phyloP scores from a whole-genome alignment of 2,888 invertebrate genomes.

The Rotaria socialis region DNA sequence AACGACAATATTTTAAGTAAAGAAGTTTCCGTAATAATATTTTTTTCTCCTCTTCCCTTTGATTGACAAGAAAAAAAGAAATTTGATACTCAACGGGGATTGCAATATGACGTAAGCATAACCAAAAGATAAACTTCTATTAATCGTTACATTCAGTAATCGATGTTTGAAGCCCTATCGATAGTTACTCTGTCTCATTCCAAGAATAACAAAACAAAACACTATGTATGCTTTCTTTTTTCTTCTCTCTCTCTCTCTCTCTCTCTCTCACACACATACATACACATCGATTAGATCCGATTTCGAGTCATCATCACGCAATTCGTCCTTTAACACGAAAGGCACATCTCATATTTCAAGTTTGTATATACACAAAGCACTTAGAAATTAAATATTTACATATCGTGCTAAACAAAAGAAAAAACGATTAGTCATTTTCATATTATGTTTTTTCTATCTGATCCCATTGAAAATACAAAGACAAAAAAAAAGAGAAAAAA shows the following conservation, averaged over 20 bases:
- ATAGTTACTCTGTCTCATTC: conserved; percentile 12
- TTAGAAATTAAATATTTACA: conserved; percentile 24
- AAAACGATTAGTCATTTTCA: conserved; percentile 11
- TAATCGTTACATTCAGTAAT: conserved; percentile 14
- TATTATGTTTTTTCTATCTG: conserved; percentile 6
- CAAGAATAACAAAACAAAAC: conserved; percentile 19
- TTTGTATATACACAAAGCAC: conserved; percentile 18
- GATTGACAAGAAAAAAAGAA: background rate
- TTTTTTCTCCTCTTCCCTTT: background rate
- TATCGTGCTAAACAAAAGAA: conserved; percentile 22
- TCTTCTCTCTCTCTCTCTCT: background rate
- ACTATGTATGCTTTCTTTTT: background rate
- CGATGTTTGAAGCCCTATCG: conserved; percentile 2
- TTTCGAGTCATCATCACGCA: conserved; percentile 12
- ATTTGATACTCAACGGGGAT: background rate
- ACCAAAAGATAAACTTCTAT: conserved; percentile 7
- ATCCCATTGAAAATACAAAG: conserved; percentile 32
- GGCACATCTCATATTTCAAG: conserved; percentile 17
- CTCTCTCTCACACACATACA: background rate
- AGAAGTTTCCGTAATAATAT: too few relatives aligned
- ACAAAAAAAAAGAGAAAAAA: background rate
- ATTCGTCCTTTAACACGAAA: conserved; percentile 18
- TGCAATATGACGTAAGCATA: background rate
- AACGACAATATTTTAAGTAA: too few relatives aligned
- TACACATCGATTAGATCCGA: background rate